A percentile compares a stretch with the other conserved stretches of the same genome.
These are phyloP conservation scores for Leucozona laternaria DNA, from an alignment of 2,888 invertebrate species.

Conservation along the genomic window DNA sequence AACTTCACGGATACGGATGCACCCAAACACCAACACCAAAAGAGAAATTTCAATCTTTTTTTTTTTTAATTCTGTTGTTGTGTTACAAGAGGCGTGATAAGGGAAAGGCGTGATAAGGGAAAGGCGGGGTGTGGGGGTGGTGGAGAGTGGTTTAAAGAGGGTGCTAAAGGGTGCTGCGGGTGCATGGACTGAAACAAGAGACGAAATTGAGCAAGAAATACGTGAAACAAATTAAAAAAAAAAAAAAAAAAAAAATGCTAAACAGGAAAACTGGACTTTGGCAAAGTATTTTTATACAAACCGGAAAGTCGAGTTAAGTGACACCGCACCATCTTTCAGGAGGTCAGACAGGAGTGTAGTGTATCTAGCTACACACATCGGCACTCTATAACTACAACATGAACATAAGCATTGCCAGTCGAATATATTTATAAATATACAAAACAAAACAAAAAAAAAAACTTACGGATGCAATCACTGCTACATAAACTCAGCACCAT, in stretches of 20 bases:
- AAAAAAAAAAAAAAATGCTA: constrained; percentile 15
- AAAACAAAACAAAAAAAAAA: constrained; percentile 27
- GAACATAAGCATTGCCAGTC: background rate
- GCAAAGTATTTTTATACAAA: constrained; percentile 73
- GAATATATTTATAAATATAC: background rate
- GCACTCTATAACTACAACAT: background rate
- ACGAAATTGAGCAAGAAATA: constrained; percentile 3
- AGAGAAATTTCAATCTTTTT: constrained; percentile 26
- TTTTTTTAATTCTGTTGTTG: constrained; percentile 15
- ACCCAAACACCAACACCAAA: constrained; percentile 28
- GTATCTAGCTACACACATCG: constrained; percentile 1
- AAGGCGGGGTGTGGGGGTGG: background rate
- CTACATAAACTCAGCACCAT: constrained; percentile 20
- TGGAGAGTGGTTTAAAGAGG: background rate
- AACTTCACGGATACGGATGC: constrained; percentile 47
- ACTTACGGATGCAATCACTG: constrained; percentile 72
- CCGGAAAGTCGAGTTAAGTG: constrained; percentile 75
- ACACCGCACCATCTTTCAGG: constrained; percentile 67
- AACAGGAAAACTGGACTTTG: constrained; percentile 75
- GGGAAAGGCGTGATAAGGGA: background rate
- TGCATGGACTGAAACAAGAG: background rate
- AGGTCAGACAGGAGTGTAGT: constrained; percentile 65
- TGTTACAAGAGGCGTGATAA: background rate
- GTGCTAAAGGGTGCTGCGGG: background rate
- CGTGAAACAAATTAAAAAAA: background rate